Conservation (phyloP, 2,113 vertebrate species). For the Xerus inauris region DNA sequence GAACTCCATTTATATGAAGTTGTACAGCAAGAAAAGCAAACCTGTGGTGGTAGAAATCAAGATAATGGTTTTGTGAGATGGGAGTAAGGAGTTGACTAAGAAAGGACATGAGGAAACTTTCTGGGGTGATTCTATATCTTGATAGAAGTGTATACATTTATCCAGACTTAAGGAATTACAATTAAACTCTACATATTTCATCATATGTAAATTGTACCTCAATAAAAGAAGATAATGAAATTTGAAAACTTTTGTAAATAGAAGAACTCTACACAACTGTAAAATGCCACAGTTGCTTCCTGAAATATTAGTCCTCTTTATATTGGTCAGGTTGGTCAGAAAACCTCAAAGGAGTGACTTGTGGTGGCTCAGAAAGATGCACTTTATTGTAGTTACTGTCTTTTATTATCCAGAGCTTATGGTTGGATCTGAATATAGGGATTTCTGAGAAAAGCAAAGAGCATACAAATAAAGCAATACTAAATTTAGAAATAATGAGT, state of each 20-base stretch:
- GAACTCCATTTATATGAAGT: not conserved
- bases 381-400: not conserved
- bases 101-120: not conserved
- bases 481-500: conserved; percentile 75
- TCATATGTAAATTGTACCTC: not conserved
- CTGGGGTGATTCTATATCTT: not conserved
- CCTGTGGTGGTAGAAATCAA: not conserved
- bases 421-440: conserved; percentile 10
- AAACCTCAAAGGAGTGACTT: not conserved
- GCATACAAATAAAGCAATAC: conserved; percentile 46
- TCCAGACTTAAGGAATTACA: not conserved
- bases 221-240: not conserved
- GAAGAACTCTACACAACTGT: not conserved
- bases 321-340: not conserved
- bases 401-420: conserved; percentile 9
- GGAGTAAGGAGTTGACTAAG: not conserved
- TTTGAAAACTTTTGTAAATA: not conserved
- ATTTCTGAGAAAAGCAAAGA: conserved; percentile 54
- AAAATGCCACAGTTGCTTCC: not conserved
- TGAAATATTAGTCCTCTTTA: not conserved
- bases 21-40: not conserved
- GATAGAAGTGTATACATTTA: not conserved
- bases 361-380: not conserved
- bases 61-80: not conserved
- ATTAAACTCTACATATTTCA: not conserved